Conservation (phyloP, 2,113 vertebrate species). For the Gallinago undulata region DNA sequence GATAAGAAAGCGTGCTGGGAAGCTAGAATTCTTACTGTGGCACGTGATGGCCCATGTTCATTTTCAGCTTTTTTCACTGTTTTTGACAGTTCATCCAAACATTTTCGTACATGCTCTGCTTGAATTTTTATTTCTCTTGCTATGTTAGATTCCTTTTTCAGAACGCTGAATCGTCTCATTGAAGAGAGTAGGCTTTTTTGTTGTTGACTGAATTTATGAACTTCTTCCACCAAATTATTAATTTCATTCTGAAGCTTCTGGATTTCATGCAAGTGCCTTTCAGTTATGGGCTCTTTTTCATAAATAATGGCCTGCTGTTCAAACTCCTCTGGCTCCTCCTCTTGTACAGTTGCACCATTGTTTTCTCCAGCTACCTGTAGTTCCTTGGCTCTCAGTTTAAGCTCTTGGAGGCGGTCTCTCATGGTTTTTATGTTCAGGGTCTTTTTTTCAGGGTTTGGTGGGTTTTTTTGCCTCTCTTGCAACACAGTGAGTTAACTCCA, state of each 20-base stretch:
- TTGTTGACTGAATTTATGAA: constrained; percentile 86
- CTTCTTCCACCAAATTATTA: constrained; percentile 79
- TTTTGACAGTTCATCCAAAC: constrained; percentile 81
- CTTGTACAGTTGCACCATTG: neutral
- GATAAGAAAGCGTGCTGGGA: constrained; percentile 82
- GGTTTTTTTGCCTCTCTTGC: constrained; percentile 8
- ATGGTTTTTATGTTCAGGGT: constrained; percentile 50
- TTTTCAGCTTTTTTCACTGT: constrained; percentile 78
- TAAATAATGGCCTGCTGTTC: constrained; percentile 88
- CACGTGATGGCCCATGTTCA: constrained; percentile 75
- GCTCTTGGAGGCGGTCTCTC: constrained; percentile 90
- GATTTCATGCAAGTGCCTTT: constrained; percentile 84
- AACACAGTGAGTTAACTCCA: neutral
- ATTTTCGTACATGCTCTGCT: constrained; percentile 83
- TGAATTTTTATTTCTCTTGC: constrained; percentile 86
- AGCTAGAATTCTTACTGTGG: constrained; percentile 80
- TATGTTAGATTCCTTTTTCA: constrained; percentile 89
- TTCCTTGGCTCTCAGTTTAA: constrained; percentile 82
- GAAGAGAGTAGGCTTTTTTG: constrained; percentile 86
- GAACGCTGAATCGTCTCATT: constrained; percentile 92
- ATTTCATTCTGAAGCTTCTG: constrained; percentile 86
- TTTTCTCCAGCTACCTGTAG: constrained; percentile 53
- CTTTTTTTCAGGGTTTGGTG: neutral
- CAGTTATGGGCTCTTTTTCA: constrained; percentile 86
- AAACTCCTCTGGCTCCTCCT: constrained; percentile 68